A percentile compares a stretch with the other conserved stretches of the same genome.
These are phyloP conservation scores for Carassius auratus DNA, from an alignment of 2,113 vertebrate genomes.

Conservation along the genomic window DNA sequence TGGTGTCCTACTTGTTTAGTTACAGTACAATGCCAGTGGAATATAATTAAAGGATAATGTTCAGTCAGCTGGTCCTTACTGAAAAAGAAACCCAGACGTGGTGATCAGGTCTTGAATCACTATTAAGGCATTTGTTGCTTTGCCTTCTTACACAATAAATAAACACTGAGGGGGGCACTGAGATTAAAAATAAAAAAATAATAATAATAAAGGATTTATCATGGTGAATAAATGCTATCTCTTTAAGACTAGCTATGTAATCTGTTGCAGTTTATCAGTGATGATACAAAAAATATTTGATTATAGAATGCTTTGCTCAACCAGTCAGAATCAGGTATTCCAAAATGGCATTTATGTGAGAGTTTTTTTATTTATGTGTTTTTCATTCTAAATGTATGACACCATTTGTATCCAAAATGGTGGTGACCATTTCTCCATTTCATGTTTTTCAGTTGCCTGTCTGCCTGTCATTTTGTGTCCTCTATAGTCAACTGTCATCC, in stretches of 20 bases:
- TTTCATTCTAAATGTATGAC: constrained; percentile 32
- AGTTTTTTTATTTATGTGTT: not conserved
- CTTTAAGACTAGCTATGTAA: not conserved
- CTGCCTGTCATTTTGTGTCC: constrained; percentile 52
- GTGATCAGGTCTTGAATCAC: no score
- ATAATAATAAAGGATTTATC: no score
- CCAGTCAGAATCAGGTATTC: not conserved
- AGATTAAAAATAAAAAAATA: no score
- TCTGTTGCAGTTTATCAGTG: not conserved
- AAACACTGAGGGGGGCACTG: not conserved
- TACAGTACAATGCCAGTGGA: not conserved
- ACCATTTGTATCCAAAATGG: constrained; percentile 43
- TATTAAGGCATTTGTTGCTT: not conserved
- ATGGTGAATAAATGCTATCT: no score
- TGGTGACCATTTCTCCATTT: constrained; percentile 56
- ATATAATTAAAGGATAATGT: constrained; percentile 3
- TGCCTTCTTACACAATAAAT: not conserved
- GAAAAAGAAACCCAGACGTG: not conserved
- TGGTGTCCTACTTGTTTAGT: not conserved
- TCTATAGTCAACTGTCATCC: constrained; percentile 58
- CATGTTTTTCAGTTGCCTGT: constrained; percentile 59
- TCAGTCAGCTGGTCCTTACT: not conserved
- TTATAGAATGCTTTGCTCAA: not conserved
- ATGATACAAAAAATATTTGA: not conserved
- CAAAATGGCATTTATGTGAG: not conserved